phyloP scores from a whole-genome alignment of 2,888 invertebrate species.

The Ennomos fuscantarius region DNA sequence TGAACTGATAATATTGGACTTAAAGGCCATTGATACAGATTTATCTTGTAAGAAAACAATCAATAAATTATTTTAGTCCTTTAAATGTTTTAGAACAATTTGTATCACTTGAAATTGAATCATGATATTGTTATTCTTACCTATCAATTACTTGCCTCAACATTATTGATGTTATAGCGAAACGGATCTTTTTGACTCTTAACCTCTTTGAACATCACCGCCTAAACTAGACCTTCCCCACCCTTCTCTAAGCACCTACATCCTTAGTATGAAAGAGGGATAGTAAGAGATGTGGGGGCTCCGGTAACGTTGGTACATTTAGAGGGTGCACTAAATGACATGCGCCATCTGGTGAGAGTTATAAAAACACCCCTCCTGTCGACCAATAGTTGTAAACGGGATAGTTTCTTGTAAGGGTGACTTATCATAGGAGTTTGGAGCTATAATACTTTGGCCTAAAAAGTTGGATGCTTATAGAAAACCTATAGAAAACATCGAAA shows the following conservation, averaged over 20 bases:
- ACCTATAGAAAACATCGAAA: too few relatives aligned
- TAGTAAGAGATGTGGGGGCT: constrained; percentile 40
- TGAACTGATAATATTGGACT: too few relatives aligned
- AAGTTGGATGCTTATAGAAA: too few relatives aligned
- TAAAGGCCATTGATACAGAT: too few relatives aligned
- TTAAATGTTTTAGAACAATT: constrained; percentile 17
- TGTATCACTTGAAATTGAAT: constrained; percentile 54
- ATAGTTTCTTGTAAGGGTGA: constrained; percentile 77
- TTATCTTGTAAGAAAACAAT: too few relatives aligned
- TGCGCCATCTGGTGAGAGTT: constrained; percentile 77
- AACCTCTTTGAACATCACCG: constrained; percentile 66
- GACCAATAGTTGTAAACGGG: constrained; percentile 69
- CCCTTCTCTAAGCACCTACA: constrained; percentile 11
- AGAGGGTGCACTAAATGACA: constrained; percentile 78
- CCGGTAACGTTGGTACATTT: constrained; percentile 45
- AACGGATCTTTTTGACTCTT: constrained; percentile 79
- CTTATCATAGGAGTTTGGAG: constrained; percentile 43
- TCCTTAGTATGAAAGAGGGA: constrained; percentile 12
- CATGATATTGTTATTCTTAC: constrained; percentile 76
- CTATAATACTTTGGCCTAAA: background rate
- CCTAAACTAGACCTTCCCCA: constrained; percentile 43
- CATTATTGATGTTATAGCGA: constrained; percentile 74
- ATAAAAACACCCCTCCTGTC: constrained; percentile 79
- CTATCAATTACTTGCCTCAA: constrained; percentile 69
- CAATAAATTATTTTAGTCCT: too few relatives aligned